phyloP scores from a whole-genome alignment of 2,113 vertebrate species.

The Trichechus manatus region DNA sequence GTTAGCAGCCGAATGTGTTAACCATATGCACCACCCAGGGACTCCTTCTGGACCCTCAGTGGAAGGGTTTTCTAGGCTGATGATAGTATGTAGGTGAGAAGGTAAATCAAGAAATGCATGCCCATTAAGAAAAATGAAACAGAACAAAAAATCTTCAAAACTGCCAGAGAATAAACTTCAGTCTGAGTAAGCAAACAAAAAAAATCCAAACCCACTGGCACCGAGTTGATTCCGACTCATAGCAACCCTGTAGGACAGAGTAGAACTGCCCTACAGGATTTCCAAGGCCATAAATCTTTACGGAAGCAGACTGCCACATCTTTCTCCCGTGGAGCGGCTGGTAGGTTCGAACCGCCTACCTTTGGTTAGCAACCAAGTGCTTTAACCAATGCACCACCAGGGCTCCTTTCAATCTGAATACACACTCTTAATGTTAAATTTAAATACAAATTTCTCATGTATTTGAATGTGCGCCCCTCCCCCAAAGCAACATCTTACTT shows the following conservation, averaged over 20 bases:
- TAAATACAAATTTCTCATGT: not conserved
- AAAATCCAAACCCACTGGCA: too few species aligned
- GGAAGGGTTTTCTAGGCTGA: conserved; percentile 3
- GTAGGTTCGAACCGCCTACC: too few species aligned
- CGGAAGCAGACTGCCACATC: too few species aligned
- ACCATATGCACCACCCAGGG: too few species aligned
- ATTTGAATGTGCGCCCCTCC: not conserved
- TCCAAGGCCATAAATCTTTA: too few species aligned
- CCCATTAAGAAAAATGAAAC: not conserved
- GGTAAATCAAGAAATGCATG: not conserved
- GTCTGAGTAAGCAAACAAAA: not conserved
- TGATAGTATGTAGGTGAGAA: not conserved
- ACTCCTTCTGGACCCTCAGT: not conserved
- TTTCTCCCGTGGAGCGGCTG: too few species aligned
- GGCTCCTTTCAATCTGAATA: not conserved
- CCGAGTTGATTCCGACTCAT: too few species aligned
- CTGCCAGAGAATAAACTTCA: not conserved
- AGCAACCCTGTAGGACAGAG: too few species aligned
- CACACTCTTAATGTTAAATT: not conserved
- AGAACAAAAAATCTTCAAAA: not conserved
- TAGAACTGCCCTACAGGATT: too few species aligned
- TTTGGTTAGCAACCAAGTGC: too few species aligned
- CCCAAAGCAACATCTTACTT: not conserved
- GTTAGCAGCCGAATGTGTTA: not conserved
- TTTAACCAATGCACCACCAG: too few species aligned